These are phyloP conservation scores for Anolis sagrei DNA, from an alignment of 2,113 vertebrate species.

Conservation along the genomic window DNA sequence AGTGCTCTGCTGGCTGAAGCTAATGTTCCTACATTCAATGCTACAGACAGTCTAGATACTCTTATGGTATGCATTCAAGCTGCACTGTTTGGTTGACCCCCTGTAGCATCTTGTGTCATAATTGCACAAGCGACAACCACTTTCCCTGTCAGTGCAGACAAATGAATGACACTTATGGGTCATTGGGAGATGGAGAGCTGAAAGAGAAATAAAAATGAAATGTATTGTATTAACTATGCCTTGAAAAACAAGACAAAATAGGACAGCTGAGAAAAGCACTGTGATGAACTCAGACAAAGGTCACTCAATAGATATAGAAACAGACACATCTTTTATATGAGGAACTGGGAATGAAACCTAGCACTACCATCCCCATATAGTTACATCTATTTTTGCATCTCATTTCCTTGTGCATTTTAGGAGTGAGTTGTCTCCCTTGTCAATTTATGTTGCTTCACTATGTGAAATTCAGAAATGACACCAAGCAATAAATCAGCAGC, in stretches of 20 bases:
- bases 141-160: conserved; percentile 44
- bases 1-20: background rate
- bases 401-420: background rate
- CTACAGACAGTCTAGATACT: no score
- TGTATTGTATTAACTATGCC: conserved; percentile 1
- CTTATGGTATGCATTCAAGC: background rate
- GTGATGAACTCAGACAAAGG: background rate
- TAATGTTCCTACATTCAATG: background rate
- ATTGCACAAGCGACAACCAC: background rate
- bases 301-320: conserved; percentile 21
- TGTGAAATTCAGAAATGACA: conserved; percentile 24
- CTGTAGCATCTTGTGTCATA: conserved; percentile 11
- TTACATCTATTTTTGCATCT: conserved; percentile 10
- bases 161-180: conserved; percentile 6
- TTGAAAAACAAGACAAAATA: conserved; percentile 41
- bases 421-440: background rate
- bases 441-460: background rate
- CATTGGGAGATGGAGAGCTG: conserved; percentile 11
- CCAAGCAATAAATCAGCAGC: background rate
- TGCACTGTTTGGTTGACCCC: conserved; percentile 18
- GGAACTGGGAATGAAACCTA: background rate
- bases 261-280: background rate
- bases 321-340: background rate
- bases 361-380: background rate
- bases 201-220: conserved; percentile 22